phyloP scores from a whole-genome alignment of 2,797 vertebrate genomes.

The Distichodus sexfasciatus region DNA sequence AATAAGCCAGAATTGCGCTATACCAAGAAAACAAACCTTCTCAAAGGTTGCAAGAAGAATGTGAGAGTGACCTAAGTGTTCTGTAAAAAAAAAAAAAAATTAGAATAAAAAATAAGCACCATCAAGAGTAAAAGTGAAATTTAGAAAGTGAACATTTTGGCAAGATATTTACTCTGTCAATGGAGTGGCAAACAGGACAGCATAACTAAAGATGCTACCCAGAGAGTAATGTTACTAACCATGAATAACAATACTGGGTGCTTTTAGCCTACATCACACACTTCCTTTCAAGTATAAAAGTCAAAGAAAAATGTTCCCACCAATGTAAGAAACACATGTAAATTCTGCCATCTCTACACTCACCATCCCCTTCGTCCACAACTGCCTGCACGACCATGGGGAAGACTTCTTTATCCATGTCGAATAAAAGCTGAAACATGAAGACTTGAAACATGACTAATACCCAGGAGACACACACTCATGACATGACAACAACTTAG shows the following conservation, averaged over 20 bases:
- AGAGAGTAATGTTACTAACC: too few species aligned
- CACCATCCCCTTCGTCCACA: constrained; percentile 95
- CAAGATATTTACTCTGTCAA: too few species aligned
- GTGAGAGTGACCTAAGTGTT: constrained; percentile 91
- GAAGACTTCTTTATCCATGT: constrained; percentile 92
- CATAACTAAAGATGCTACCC: too few species aligned
- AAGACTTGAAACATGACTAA: constrained; percentile 1
- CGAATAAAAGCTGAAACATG: constrained; percentile 82
- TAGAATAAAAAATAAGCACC: not conserved
- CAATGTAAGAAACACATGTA: not conserved
- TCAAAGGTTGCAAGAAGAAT: constrained; percentile 95
- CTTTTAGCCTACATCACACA: too few species aligned
- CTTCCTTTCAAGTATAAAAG: too few species aligned
- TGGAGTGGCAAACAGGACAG: too few species aligned
- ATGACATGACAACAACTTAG: too few species aligned
- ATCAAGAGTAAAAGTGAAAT: too few species aligned
- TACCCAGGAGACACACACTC: not conserved
- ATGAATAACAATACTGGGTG: too few species aligned
- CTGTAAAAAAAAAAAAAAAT: constrained; percentile 70
- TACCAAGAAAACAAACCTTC: constrained; percentile 75
- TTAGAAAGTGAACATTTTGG: too few species aligned
- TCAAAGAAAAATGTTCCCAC: not conserved
- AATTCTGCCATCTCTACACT: constrained; percentile 18
- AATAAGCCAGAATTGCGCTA: not conserved
- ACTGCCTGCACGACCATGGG: constrained; percentile 95